These are phyloP conservation scores for Phyllotreta cruciferae DNA, from an alignment of 2,888 invertebrate species.

Conservation along the genomic window DNA sequence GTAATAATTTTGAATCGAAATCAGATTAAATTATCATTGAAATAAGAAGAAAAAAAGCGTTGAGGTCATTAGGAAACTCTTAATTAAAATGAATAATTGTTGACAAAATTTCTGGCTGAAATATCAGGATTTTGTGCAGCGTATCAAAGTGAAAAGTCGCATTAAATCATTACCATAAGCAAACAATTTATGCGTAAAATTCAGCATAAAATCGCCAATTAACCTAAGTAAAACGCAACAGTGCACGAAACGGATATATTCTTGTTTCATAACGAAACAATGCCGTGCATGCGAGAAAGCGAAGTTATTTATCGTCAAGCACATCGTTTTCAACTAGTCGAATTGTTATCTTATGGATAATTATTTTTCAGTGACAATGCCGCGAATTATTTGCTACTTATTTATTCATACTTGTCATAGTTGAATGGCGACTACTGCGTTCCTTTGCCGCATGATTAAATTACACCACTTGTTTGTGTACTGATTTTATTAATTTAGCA, in stretches of 20 bases:
- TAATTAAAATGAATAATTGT: too few relatives aligned
- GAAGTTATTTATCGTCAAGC: conserved; percentile 6
- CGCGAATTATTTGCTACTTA: not conserved
- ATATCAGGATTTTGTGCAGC: too few relatives aligned
- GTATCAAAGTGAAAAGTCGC: too few relatives aligned
- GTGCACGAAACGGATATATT: conserved; percentile 16
- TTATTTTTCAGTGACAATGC: conserved; percentile 8
- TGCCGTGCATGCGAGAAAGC: conserved; percentile 9
- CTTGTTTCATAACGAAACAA: conserved; percentile 17
- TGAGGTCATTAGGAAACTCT: too few relatives aligned
- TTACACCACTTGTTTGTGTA: too few relatives aligned
- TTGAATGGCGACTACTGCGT: not conserved
- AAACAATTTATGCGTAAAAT: conserved; percentile 19
- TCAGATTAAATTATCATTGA: too few relatives aligned
- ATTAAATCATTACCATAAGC: conserved; percentile 1
- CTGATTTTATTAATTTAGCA: too few relatives aligned
- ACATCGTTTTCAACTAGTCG: conserved; percentile 1
- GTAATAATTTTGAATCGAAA: too few relatives aligned
- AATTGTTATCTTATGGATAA: conserved; percentile 3
- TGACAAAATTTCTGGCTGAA: too few relatives aligned
- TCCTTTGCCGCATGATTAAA: not conserved
- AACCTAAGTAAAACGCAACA: conserved; percentile 11
- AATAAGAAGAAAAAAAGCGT: too few relatives aligned
- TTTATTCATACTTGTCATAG: not conserved
- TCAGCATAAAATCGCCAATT: conserved; percentile 20